Evolutionary conservation across 2,888 invertebrate genomes (phyloP).

Genomic region (Druceiella hillmani): DNA sequence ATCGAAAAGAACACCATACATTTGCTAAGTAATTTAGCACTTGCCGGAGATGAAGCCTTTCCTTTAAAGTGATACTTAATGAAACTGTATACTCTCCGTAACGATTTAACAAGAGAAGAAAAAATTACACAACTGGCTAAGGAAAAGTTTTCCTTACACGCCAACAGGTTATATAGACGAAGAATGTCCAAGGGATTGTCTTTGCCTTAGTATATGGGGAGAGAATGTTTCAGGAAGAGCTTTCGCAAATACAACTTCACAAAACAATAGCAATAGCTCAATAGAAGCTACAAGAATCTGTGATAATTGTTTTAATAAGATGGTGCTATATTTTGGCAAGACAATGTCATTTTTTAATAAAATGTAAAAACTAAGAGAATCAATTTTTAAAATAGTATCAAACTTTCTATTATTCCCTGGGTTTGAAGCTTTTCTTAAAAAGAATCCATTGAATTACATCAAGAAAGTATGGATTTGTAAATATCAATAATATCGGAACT

Average conservation of each 20-base stretch:
- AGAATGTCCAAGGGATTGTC: slow-evolving; percentile 12
- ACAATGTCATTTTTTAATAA: slow-evolving; percentile 8
- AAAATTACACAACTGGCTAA: slow-evolving; percentile 4
- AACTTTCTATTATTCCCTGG: slow-evolving; percentile 15
- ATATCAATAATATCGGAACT: no score
- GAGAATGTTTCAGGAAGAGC: slow-evolving; percentile 14
- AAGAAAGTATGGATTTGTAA: slow-evolving; percentile 16
- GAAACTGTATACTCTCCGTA: no score
- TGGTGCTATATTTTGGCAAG: slow-evolving; percentile 15
- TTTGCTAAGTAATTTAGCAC: slow-evolving; percentile 4
- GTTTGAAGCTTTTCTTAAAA: slow-evolving; percentile 14
- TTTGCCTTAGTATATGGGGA: slow-evolving; percentile 15
- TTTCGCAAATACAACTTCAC: slow-evolving; percentile 14
- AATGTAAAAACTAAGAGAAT: not conserved
- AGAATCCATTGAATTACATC: slow-evolving; percentile 18
- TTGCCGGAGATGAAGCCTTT: slow-evolving; percentile 2
- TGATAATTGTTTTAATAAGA: slow-evolving; percentile 16
- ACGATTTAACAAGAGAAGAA: no score
- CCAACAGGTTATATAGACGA: slow-evolving; percentile 9
- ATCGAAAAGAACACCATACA: slow-evolving; percentile 2
- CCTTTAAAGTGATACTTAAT: no score
- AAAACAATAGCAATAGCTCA: slow-evolving; percentile 14
- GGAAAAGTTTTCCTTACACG: no score
- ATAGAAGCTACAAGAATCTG: slow-evolving; percentile 14
- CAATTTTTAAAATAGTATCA: slow-evolving; percentile 10